Evolutionary conservation across 2,113 vertebrate species (phyloP).

Genomic region (Chionis minor): DNA sequence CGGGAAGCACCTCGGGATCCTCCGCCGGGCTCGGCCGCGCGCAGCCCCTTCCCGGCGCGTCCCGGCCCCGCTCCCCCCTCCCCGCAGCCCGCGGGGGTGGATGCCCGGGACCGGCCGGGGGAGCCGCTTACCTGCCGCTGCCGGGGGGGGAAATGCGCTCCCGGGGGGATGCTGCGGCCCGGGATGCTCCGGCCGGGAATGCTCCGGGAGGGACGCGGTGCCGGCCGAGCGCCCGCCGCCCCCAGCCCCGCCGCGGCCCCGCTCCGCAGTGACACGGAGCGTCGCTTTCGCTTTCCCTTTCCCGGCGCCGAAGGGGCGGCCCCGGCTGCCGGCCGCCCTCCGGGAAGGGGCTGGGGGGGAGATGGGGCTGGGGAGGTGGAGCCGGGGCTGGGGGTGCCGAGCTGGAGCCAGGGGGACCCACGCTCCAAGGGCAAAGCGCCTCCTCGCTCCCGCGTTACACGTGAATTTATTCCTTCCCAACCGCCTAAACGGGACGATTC

Average conservation of each 20-base stretch:
- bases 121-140: neutral
- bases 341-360: neutral
- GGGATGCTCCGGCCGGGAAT: neutral
- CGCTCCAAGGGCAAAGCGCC: rapidly evolving
- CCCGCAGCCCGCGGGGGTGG: neutral
- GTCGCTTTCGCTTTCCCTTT: constrained; percentile 43
- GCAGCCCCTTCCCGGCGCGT: neutral
- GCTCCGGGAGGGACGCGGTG: neutral
- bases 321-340: neutral
- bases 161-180: neutral
- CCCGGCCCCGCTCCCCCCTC: neutral
- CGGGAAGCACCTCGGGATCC: neutral
- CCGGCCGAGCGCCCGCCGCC: neutral
- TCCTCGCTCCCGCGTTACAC: rapidly evolving
- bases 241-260: neutral
- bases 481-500: rapidly evolving
- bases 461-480: rapidly evolving
- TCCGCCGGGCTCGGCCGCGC: no score
- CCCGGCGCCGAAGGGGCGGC: neutral
- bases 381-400: no score
- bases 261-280: neutral
- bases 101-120: neutral
- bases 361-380: neutral
- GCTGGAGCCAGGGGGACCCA: rapidly evolving
- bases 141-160: neutral